Evolutionary conservation across 2,113 vertebrate genomes (phyloP), one percentile per base, ranked within the genome.

Genomic region (Diadophis punctatus): DNA sequence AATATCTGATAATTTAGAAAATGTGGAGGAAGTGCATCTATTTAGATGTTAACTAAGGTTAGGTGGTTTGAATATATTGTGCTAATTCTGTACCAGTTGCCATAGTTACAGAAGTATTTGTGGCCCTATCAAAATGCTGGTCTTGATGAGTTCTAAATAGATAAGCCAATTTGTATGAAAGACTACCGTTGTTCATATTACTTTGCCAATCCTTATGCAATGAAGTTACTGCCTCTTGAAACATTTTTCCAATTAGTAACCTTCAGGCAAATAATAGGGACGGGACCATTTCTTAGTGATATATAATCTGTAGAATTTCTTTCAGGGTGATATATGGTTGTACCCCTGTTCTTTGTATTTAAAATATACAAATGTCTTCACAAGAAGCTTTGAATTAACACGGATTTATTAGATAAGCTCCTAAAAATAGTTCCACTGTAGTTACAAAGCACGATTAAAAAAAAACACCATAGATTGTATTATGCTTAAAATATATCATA

Each of bases 1-100:
- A 91, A 34, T 1, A 0, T 86, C 11, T 51, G 92, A 87, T 55
- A 90, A 8, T 90, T 94, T 85, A 86, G 92, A 95, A 95, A 3
- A 51, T 90, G 52, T 25, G 86, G n/a, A 55, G 7, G 9, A 53
- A 52, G 16, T 51, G 27, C n/a, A 30, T 16, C 49, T 53, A 3
- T 51, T 87, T 30, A 52, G 27, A 48, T 22, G 12, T 53, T 88
- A 34, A 53, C 30, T 53, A 22, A 34, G 39, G 87, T 22, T 56
- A 12, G 30, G n/a, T 56, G 52, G 9, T 39, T 53, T 56, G 52
- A 56, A 22, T 12, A 53, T 52, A 53, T 53, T 27, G 25, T 18
- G 20, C n/a, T 52, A 11, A 52, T 18, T 53, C 30, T 34, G 8
- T 14, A 87, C 49, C 20, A 56, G 18, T 88, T 88, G 52, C n/a